These are phyloP conservation scores for Syrmaticus mikado DNA, from an alignment of 2,113 vertebrate genomes.

Conservation along the genomic window DNA sequence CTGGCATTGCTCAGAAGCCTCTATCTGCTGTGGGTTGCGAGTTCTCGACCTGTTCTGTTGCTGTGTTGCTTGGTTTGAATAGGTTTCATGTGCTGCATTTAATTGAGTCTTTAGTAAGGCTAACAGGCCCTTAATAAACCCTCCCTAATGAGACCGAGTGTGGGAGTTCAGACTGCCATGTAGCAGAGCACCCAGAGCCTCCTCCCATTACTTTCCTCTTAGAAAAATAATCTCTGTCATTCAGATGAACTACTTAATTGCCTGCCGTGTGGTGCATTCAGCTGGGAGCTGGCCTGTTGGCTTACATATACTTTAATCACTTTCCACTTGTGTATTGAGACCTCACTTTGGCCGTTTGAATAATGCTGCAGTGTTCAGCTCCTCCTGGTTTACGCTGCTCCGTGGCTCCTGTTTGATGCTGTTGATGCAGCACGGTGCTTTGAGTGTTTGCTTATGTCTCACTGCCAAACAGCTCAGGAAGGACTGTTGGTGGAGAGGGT, in stretches of 20 bases:
- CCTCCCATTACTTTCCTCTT: background rate
- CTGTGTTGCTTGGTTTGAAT: background rate
- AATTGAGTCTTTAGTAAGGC: conserved; percentile 25
- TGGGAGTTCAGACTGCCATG: conserved; percentile 15
- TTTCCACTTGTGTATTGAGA: background rate
- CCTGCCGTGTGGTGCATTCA: background rate
- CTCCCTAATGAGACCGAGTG: conserved; percentile 27
- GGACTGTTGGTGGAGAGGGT: background rate
- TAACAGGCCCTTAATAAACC: conserved; percentile 23
- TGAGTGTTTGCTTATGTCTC: too few species aligned
- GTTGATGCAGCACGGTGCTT: background rate
- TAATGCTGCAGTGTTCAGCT: background rate
- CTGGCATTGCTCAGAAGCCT: background rate
- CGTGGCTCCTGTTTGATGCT: background rate
- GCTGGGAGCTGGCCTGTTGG: conserved; percentile 29
- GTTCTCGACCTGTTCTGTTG: conserved; percentile 1
- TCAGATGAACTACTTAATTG: conserved; percentile 23
- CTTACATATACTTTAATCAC: conserved; percentile 7
- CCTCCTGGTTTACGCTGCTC: background rate
- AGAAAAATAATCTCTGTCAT: conserved; percentile 28
- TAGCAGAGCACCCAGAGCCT: background rate
- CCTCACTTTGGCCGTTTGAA: background rate
- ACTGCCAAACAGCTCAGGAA: accelerated
- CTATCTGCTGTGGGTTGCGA: background rate
- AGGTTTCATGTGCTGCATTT: conserved; percentile 10